Conservation (phyloP, 2,113 vertebrate genomes). For the Tiliqua scincoides region DNA sequence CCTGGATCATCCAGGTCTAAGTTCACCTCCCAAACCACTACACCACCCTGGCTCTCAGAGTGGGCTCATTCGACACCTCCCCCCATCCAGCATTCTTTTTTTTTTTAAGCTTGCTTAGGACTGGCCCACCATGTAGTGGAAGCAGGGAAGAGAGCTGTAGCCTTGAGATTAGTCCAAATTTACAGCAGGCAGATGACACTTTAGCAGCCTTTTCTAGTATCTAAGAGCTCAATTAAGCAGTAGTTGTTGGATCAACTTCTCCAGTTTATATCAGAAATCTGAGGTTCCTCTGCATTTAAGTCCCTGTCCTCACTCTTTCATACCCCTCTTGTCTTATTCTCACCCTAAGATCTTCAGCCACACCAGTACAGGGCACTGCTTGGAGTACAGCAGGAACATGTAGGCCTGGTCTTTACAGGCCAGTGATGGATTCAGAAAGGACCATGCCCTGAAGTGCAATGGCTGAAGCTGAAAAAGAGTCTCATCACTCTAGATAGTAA, state of each 20-base stretch:
- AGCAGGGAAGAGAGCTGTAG: too few relatives aligned
- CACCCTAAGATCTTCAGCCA: too few relatives aligned
- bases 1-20: too few relatives aligned
- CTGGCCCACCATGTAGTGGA: too few relatives aligned
- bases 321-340: not conserved
- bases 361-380: not conserved
- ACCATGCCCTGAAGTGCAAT: not conserved
- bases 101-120: too few relatives aligned
- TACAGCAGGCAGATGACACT: too few relatives aligned
- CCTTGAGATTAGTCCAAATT: too few relatives aligned
- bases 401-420: not conserved
- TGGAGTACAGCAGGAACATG: not conserved
- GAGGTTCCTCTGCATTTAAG: not conserved
- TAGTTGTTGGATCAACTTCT: not conserved
- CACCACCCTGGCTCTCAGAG: too few relatives aligned
- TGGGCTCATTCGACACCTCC: too few relatives aligned
- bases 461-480: not conserved
- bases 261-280: too few relatives aligned
- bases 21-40: too few relatives aligned
- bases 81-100: too few relatives aligned
- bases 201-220: not conserved
- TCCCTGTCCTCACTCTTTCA: not conserved
- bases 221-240: not conserved
- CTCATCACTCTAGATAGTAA: not conserved
- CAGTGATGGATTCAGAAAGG: not conserved